A percentile compares a stretch with the other conserved stretches of the same genome.
These are phyloP conservation scores for Heterotilapia buettikoferi DNA, from an alignment of 2,113 vertebrate genomes.

Conservation along the genomic window DNA sequence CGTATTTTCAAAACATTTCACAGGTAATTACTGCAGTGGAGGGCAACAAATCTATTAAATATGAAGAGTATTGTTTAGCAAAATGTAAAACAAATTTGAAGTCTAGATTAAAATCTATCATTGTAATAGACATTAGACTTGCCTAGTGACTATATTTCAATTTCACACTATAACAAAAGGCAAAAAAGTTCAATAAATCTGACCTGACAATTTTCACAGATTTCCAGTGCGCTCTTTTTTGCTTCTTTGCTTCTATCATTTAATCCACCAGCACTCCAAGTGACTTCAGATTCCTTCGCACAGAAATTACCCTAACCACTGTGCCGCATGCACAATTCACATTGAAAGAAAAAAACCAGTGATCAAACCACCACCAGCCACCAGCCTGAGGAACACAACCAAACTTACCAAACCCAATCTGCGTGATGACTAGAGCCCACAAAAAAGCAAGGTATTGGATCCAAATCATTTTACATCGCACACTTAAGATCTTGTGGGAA, in stretches of 20 bases:
- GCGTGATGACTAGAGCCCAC: slow-evolving; percentile 8
- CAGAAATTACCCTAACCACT: background rate
- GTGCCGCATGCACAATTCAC: background rate
- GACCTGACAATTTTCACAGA: background rate
- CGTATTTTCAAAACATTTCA: background rate
- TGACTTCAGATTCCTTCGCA: background rate
- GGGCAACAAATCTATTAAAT: background rate
- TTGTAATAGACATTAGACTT: background rate
- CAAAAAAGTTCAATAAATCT: background rate
- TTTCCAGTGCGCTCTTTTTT: background rate
- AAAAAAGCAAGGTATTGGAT: background rate
- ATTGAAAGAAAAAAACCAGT: background rate
- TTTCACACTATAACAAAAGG: background rate
- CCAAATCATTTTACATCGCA: background rate
- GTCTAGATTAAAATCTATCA: background rate
- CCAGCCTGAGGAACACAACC: background rate
- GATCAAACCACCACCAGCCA: background rate
- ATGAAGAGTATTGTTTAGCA: background rate
- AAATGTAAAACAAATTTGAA: background rate
- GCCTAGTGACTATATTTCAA: background rate
- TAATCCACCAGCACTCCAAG: background rate
- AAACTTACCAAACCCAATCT: slow-evolving; percentile 36
- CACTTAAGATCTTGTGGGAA: background rate
- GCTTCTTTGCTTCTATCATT: background rate
- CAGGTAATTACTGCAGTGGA: background rate